Evolutionary conservation across 1,140 invertebrate species (phyloP).

Genomic region (Riptortus pedestris): DNA sequence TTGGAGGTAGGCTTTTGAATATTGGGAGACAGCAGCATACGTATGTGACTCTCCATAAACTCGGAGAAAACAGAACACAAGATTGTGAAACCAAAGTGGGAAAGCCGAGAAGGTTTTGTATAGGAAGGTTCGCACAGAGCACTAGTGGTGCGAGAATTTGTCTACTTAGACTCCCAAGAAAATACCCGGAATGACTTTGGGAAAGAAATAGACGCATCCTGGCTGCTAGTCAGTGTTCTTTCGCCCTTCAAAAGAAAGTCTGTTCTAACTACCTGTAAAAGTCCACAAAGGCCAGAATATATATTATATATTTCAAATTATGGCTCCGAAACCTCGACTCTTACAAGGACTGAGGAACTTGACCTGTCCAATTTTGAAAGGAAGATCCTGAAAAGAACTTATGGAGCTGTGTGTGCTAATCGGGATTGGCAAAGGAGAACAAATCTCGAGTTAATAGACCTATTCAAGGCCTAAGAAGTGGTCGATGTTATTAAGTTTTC

Average conservation of each 20-base stretch:
- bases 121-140: not conserved
- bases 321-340: too few relatives aligned
- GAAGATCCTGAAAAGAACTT: too few relatives aligned
- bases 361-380: too few relatives aligned
- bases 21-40: not conserved
- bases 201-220: not conserved
- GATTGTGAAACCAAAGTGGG: not conserved
- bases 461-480: too few relatives aligned
- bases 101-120: not conserved
- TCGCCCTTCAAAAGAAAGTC: not conserved
- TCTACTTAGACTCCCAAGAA: not conserved
- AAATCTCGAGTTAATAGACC: too few relatives aligned
- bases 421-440: too few relatives aligned
- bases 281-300: too few relatives aligned
- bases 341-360: too few relatives aligned
- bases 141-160: not conserved
- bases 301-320: too few relatives aligned
- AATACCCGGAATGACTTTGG: not conserved
- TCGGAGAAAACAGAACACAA: not conserved
- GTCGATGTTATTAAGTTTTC: too few relatives aligned
- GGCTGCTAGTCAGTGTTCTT: not conserved
- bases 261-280: too few relatives aligned
- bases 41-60: not conserved
- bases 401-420: too few relatives aligned
- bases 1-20: not conserved